Conservation (phyloP, 2,888 invertebrate genomes). For the Trilocha varians region DNA sequence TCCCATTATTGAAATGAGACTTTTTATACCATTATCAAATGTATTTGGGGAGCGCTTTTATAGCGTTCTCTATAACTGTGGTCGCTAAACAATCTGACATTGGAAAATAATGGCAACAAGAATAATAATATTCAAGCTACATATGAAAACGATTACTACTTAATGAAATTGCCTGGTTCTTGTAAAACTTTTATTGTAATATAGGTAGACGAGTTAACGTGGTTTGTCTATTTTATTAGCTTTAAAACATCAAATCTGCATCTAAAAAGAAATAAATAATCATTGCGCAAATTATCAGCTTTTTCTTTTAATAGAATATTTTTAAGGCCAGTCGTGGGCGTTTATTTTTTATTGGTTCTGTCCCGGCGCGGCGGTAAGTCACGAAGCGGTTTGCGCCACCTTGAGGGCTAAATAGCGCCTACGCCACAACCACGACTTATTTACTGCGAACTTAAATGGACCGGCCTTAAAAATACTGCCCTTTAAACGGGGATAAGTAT, state of each 20-base stretch:
- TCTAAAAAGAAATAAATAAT: not conserved
- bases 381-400: constrained; percentile 61
- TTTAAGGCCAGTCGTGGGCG: constrained; percentile 17
- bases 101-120: no score
- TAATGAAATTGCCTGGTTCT: no score
- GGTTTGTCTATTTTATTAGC: constrained; percentile 18
- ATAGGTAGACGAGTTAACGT: constrained; percentile 47
- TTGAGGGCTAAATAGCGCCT: constrained; percentile 70
- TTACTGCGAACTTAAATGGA: constrained; percentile 31
- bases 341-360: constrained; percentile 42
- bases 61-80: no score
- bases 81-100: no score
- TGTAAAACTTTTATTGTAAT: no score
- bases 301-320: not conserved
- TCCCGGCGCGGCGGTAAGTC: constrained; percentile 61
- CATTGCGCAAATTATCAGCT: not conserved
- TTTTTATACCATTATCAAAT: no score
- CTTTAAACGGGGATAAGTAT: no score
- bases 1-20: no score
- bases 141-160: no score
- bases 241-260: not conserved
- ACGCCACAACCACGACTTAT: constrained; percentile 35
- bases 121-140: no score
- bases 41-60: no score
- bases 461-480: constrained; percentile 2